Percentiles rank a stretch among this genome's conserved stretches.
phyloP scores from a whole-genome alignment of 2,888 invertebrate genomes.

The Pseudococcus jackbeardsleyi region DNA sequence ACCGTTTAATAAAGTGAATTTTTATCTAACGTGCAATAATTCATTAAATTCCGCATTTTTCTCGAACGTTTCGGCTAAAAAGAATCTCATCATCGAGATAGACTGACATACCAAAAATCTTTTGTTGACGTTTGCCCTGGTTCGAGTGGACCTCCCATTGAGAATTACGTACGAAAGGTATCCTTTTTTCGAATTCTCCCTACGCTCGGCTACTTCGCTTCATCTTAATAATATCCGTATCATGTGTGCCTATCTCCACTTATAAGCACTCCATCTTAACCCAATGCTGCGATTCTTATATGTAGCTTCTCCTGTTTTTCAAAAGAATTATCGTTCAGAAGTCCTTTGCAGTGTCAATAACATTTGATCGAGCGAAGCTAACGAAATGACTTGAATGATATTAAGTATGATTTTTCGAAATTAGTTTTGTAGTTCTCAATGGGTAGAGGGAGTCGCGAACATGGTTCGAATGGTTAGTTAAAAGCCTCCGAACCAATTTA shows the following conservation, averaged over 20 bases:
- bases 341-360: neutral
- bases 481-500: no score
- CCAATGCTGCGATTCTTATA: neutral
- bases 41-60: conserved; percentile 1
- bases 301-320: neutral
- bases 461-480: no score
- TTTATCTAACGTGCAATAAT: conserved; percentile 14
- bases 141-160: conserved; percentile 54
- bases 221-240: neutral
- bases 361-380: neutral
- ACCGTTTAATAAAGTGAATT: neutral
- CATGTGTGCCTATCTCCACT: neutral
- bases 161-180: conserved; percentile 13
- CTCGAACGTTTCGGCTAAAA: neutral
- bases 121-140: conserved; percentile 45
- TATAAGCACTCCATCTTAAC: neutral
- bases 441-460: no score
- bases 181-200: neutral
- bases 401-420: neutral
- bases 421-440: no score
- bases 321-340: neutral
- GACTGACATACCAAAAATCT: conserved; percentile 26
- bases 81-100: conserved; percentile 36
- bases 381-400: neutral
- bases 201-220: neutral